Evolutionary conservation across 2,113 vertebrate genomes (phyloP).

Genomic region (Phalacrocorax pelagicus): DNA sequence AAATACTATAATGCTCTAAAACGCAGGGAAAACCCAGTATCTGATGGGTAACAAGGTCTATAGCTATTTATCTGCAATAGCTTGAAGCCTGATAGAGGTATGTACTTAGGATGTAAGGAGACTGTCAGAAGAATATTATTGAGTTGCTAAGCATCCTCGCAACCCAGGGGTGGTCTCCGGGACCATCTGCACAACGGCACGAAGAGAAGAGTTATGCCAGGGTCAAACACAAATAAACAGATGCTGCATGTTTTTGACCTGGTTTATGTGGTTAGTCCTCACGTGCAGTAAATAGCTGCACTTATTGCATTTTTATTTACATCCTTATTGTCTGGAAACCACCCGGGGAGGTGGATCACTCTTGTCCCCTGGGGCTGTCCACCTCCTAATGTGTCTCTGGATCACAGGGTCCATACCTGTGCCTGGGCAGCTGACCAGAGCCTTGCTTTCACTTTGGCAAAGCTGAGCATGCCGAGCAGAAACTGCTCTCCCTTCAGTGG

Average conservation of each 20-base stretch:
- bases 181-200: accelerated
- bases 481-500: not conserved
- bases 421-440: not conserved
- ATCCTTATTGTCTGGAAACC: not conserved
- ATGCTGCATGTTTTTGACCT: not conserved
- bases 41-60: not conserved
- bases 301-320: not conserved
- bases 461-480: not conserved
- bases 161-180: not conserved
- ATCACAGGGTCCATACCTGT: not conserved
- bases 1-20: not conserved
- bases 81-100: not conserved
- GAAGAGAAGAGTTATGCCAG: not conserved
- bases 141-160: not conserved
- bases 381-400: accelerated
- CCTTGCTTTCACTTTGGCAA: not conserved
- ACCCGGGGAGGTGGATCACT: not conserved
- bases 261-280: not conserved
- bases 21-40: not conserved
- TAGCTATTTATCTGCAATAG: not conserved
- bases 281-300: not conserved
- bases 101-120: not conserved
- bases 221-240: not conserved
- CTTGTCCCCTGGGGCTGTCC: not conserved
- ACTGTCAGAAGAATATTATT: not conserved